Base-by-base conservation (phyloP, 2,797 vertebrate genomes). In the Muraenolepis orangiensis region DNA sequence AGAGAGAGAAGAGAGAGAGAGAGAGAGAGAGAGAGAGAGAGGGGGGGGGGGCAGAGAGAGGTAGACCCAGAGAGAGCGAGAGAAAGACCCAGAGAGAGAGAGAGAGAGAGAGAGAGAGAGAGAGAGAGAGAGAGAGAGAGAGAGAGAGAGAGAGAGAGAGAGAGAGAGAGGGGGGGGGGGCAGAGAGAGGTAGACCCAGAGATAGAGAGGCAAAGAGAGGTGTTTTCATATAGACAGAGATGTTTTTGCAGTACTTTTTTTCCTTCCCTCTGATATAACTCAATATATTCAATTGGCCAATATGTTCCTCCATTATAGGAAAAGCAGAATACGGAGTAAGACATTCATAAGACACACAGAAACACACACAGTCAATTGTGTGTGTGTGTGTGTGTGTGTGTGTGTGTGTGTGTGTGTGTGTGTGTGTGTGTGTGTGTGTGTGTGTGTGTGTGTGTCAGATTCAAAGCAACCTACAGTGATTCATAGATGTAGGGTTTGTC, bases 371-470 rank as follows among this genome's bases (percentile, higher is more conserved):
- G 10, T 42, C 14, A 12, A 42, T 42, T 42, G 40, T 42, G 32
- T 34, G 32, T 57, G 20, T 57, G 20, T 57, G 68, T 70, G 69
- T 36, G n/a, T 73, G 31, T 73, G 51, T 64, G 71, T 72, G 71
- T 36, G 51, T 36, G 71, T 72, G 64, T 69, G 3, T 31, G 29
- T 3, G 68, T 14, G 31, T 4, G 30, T 31, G 36, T 67, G 34
- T 67, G 64, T 31, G 38, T 51, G 72, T 71, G 64, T 69, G 32
- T 75, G 51, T 78, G 51, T 40, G 61, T 66, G 32, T 40, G 61
- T 34, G 83, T 84, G 78, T 85, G 78, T 89, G 81, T 69, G 82
- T 84, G 86, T 83, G 72, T 87, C 87, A 86, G n/a, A n/a, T 46
- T 16, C 40, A 46, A 18, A 46, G 16, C 40, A 5, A 46, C 40